phyloP scores from a whole-genome alignment of 2,888 invertebrate genomes.

The Liposcelis brunnea region DNA sequence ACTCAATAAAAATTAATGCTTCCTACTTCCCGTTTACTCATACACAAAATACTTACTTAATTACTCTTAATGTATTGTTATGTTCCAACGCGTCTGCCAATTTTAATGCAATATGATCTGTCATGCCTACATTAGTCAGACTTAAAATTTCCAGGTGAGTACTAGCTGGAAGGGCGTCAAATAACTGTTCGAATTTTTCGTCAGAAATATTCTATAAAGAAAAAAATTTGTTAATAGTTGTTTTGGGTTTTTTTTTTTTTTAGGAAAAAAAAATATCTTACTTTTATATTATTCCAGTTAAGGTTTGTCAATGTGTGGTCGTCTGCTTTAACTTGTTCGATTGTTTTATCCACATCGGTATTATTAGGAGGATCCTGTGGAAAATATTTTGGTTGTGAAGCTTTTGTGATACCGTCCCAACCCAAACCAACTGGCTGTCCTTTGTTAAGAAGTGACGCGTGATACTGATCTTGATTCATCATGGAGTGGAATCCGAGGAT shows the following conservation, averaged over 20 bases:
- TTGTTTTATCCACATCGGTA: conserved; percentile 87
- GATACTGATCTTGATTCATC: conserved; percentile 99
- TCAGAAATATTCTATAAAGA: conserved; percentile 79
- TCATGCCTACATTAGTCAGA: conserved; percentile 84
- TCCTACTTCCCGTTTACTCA: too few species aligned
- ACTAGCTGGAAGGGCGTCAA: conserved; percentile 74
- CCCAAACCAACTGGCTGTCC: conserved; percentile 78
- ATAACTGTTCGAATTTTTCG: conserved; percentile 80
- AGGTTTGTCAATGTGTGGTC: conserved; percentile 74
- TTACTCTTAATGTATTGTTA: conserved; percentile 62
- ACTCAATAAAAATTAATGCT: background rate
- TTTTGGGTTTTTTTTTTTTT: conserved; percentile 4
- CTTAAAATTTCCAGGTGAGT: conserved; percentile 81
- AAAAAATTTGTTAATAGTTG: conserved; percentile 10
- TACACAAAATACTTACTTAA: conserved; percentile 43
- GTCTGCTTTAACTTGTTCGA: conserved; percentile 78
- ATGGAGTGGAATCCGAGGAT: conserved; percentile 99
- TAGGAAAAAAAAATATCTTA: conserved; percentile 25
- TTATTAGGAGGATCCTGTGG: conserved; percentile 93
- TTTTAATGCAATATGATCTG: conserved; percentile 69
- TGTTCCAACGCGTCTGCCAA: conserved; percentile 67
- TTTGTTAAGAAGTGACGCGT: conserved; percentile 86
- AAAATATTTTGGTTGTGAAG: conserved; percentile 74
- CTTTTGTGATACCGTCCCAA: conserved; percentile 91
- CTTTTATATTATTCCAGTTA: conserved; percentile 99